Conservation (phyloP, 2,797 vertebrate species). For the Hypotaenidia okinawae region DNA sequence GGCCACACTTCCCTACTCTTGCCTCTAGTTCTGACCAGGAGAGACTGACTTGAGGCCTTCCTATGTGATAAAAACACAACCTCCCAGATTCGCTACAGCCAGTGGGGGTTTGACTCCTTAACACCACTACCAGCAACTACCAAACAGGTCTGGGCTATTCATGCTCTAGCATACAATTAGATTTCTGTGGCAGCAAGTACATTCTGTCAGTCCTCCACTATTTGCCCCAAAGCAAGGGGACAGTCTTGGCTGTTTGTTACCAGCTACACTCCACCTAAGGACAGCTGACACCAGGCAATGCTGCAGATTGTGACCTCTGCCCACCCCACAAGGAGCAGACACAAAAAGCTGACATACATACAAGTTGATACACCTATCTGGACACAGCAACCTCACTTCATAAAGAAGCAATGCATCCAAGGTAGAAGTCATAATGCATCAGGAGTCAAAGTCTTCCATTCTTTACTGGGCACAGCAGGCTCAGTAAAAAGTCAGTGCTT, state of each 20-base stretch:
- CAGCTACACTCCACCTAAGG: background rate
- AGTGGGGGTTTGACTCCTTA: background rate
- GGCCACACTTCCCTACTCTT: background rate
- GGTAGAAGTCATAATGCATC: background rate
- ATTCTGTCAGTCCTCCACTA: background rate
- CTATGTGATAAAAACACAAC: background rate
- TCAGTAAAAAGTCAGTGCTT: background rate
- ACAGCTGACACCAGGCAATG: background rate
- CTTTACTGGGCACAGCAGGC: background rate
- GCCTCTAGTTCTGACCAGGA: background rate
- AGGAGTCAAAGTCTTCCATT: background rate
- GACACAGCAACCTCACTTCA: rapidly evolving
- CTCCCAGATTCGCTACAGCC: background rate
- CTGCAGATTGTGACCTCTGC: background rate
- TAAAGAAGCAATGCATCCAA: background rate
- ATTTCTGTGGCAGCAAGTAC: background rate
- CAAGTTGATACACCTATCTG: background rate
- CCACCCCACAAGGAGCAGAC: background rate
- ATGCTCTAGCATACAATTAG: background rate
- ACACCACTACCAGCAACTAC: background rate
- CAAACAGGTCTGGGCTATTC: background rate
- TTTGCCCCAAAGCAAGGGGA: background rate
- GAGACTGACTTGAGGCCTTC: background rate
- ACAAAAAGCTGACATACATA: background rate
- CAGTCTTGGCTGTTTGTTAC: background rate